These are phyloP conservation scores for Neria commutata DNA, from an alignment of 2,888 invertebrate species.

Conservation along the genomic window DNA sequence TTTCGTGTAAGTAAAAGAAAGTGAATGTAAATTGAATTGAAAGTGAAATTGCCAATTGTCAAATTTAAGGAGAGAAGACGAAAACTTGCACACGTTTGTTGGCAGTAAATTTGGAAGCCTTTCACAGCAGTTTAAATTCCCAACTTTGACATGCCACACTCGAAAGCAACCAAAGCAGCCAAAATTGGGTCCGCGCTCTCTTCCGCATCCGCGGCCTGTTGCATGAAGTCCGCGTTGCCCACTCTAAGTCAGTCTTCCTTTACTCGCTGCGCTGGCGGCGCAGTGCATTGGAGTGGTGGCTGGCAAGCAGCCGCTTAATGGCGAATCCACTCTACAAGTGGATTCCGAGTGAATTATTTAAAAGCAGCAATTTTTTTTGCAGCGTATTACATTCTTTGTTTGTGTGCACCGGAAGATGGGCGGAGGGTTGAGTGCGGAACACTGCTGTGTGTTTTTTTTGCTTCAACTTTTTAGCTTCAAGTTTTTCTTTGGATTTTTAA, in stretches of 20 bases:
- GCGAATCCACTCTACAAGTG: conserved; percentile 38
- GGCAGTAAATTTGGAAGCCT: too few species aligned
- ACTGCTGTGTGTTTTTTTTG: too few species aligned
- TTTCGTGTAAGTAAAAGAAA: conserved; percentile 22
- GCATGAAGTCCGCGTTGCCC: neutral
- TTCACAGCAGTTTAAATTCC: neutral
- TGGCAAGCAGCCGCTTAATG: conserved; percentile 7
- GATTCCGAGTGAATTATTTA: conserved; percentile 54
- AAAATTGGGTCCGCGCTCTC: neutral
- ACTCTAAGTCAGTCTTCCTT: conserved; percentile 4
- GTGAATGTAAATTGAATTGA: conserved; percentile 12
- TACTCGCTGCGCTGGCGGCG: neutral
- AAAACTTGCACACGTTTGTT: too few species aligned
- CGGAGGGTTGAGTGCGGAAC: too few species aligned
- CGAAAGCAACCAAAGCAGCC: neutral
- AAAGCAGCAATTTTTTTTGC: conserved; percentile 33
- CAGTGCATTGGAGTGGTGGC: neutral
- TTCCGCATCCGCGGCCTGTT: neutral
- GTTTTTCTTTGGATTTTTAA: conserved; percentile 33
- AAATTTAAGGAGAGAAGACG: too few species aligned
- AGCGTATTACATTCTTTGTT: conserved; percentile 19
- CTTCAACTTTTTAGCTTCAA: neutral
- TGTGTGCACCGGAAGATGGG: too few species aligned
- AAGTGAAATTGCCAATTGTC: conserved; percentile 13
- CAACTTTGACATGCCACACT: neutral